Percentiles rank a stretch among this genome's conserved stretches.
Conservation (phyloP, 1,140 invertebrate species). For the Dendrolimus punctatus region DNA sequence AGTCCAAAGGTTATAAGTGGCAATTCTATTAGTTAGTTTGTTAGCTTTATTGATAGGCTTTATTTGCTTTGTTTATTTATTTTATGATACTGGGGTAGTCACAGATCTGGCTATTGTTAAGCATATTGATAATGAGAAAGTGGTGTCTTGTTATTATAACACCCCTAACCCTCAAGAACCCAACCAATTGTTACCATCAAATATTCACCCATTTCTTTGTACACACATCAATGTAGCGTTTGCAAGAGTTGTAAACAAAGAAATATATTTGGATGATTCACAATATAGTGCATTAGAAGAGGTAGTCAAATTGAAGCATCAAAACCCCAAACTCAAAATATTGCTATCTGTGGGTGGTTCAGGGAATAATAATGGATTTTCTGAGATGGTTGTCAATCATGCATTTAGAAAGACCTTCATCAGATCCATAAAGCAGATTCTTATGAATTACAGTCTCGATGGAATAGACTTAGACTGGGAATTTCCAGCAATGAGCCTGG, state of each 20-base stretch:
- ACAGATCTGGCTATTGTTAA: not conserved
- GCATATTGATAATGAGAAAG: conserved; percentile 9
- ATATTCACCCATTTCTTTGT: conserved; percentile 80
- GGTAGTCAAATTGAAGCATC: conserved; percentile 74
- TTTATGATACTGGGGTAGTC: not conserved
- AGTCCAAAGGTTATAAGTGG: too few relatives aligned
- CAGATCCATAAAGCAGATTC: conserved; percentile 74
- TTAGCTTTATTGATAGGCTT: too few relatives aligned
- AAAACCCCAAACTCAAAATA: conserved; percentile 81
- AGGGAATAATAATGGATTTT: conserved; percentile 76
- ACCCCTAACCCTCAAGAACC: conserved; percentile 45
- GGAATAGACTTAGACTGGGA: conserved; percentile 93
- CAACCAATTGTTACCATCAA: conserved; percentile 66
- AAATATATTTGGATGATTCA: conserved; percentile 63
- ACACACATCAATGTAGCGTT: conserved; percentile 88
- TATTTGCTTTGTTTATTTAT: not conserved
- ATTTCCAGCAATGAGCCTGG: conserved; percentile 75
- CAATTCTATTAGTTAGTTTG: too few relatives aligned
- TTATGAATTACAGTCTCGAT: conserved; percentile 80
- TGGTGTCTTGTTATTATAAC: conserved; percentile 78
- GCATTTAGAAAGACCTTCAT: conserved; percentile 81
- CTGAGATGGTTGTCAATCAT: conserved; percentile 79
- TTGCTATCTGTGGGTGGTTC: conserved; percentile 85
- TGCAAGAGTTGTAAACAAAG: conserved; percentile 77
- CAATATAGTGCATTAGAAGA: conserved; percentile 67